These are phyloP conservation scores for Scaptomyza caliginosa DNA, from an alignment of 2,888 invertebrate species.

Conservation along the genomic window DNA sequence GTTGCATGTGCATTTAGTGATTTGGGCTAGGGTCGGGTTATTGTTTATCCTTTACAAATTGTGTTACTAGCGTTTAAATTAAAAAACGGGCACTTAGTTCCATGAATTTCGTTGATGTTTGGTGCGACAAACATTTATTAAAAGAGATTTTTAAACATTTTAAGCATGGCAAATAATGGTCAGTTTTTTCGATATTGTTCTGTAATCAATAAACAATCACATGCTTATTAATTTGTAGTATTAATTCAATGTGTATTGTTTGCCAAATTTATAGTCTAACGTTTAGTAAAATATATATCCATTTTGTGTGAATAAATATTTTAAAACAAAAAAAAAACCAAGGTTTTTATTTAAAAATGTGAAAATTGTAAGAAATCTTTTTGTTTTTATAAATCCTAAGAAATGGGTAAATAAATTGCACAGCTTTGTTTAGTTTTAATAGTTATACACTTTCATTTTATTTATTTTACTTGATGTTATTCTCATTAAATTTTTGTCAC, in stretches of 20 bases:
- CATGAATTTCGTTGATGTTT: slow-evolving; percentile 26
- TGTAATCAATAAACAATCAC: slow-evolving; percentile 32
- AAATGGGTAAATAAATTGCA: not conserved
- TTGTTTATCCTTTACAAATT: slow-evolving; percentile 32
- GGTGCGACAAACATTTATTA: slow-evolving; percentile 42
- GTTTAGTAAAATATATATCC: slow-evolving; percentile 12
- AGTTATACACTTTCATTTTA: slow-evolving; percentile 80
- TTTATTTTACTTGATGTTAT: slow-evolving; percentile 75
- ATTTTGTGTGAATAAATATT: slow-evolving; percentile 55
- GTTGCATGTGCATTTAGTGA: slow-evolving; percentile 39
- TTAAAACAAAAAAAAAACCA: not conserved
- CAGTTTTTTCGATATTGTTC: slow-evolving; percentile 24
- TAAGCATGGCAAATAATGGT: slow-evolving; percentile 30
- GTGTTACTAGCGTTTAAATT: slow-evolving; percentile 62
- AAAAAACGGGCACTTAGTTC: slow-evolving; percentile 9
- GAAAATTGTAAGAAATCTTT: not conserved
- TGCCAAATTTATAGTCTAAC: slow-evolving; percentile 6
- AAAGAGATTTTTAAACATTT: slow-evolving; percentile 11
- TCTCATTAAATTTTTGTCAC: slow-evolving; percentile 71
- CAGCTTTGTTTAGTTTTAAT: slow-evolving; percentile 70
- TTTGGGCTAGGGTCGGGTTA: slow-evolving; percentile 8
- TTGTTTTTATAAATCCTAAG: not conserved
- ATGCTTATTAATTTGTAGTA: slow-evolving; percentile 30
- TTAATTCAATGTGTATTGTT: slow-evolving; percentile 59
- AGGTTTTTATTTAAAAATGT: not conserved